phyloP scores from a whole-genome alignment of 2,888 invertebrate species.

The Sepioteuthis lessoniana region DNA sequence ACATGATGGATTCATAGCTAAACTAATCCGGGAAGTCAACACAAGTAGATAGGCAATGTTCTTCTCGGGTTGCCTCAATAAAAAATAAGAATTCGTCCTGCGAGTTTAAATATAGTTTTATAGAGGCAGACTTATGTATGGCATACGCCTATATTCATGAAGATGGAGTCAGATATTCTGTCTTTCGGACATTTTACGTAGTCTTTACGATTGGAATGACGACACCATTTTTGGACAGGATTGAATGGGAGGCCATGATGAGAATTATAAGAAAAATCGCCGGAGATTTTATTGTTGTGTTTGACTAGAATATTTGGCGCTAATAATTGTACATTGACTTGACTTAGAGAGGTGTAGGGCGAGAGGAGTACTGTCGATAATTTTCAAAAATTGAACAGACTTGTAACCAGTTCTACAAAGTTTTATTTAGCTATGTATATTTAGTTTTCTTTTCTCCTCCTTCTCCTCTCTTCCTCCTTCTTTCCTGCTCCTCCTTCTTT shows the following conservation, averaged over 20 bases:
- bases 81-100: not conserved
- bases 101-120: not conserved
- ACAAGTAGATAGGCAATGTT: not conserved
- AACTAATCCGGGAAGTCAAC: not conserved
- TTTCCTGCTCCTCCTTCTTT: too few species aligned
- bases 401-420: not conserved
- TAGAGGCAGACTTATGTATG: not conserved
- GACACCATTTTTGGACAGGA: not conserved
- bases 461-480: too few species aligned
- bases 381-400: not conserved
- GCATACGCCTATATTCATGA: not conserved
- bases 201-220: not conserved
- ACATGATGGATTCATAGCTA: not conserved
- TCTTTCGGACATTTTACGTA: not conserved
- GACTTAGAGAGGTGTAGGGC: not conserved
- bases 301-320: not conserved
- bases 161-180: not conserved
- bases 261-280: not conserved
- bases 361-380: not conserved
- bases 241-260: not conserved
- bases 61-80: not conserved
- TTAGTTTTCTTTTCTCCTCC: too few species aligned
- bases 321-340: not conserved
- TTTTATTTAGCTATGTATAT: too few species aligned
- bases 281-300: conserved; percentile 17